Evolutionary conservation across 1,140 invertebrate genomes (phyloP).

Genomic region (Drosophila sproati): DNA sequence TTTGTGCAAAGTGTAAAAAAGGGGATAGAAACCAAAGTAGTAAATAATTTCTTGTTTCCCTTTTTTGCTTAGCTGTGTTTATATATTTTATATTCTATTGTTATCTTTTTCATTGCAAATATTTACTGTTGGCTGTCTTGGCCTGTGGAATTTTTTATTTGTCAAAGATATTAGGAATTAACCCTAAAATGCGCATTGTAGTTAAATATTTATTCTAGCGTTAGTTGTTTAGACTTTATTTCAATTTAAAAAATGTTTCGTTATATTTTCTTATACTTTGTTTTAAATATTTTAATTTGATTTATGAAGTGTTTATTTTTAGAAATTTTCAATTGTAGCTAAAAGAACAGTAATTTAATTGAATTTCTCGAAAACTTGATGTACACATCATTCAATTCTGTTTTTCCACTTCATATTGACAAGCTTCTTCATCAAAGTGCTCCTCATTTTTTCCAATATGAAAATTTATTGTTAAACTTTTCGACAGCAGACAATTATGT

Average conservation of each 20-base stretch:
- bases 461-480: slow-evolving; percentile 39
- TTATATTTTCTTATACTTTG: neutral
- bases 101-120: slow-evolving; percentile 38
- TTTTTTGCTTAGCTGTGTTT: slow-evolving; percentile 11
- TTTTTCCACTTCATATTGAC: slow-evolving; percentile 44
- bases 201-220: slow-evolving; percentile 12
- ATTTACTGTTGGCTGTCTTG: slow-evolving; percentile 37
- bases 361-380: slow-evolving; percentile 10
- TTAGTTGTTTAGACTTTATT: neutral
- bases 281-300: neutral
- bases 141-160: slow-evolving; percentile 20
- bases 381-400: slow-evolving; percentile 20
- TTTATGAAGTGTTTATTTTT: neutral
- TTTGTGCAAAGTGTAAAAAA: slow-evolving; percentile 35
- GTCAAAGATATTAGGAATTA: slow-evolving; percentile 28
- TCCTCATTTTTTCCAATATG: slow-evolving; percentile 59
- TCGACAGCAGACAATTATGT: slow-evolving; percentile 43
- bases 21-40: slow-evolving; percentile 25
- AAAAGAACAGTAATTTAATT: slow-evolving; percentile 2
- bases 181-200: slow-evolving; percentile 5
- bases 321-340: neutral
- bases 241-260: neutral
- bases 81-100: slow-evolving; percentile 12
- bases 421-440: slow-evolving; percentile 30
- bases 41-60: slow-evolving; percentile 46